Conservation (phyloP, 2,888 invertebrate species). For the Aphidoletes aphidimyza region DNA sequence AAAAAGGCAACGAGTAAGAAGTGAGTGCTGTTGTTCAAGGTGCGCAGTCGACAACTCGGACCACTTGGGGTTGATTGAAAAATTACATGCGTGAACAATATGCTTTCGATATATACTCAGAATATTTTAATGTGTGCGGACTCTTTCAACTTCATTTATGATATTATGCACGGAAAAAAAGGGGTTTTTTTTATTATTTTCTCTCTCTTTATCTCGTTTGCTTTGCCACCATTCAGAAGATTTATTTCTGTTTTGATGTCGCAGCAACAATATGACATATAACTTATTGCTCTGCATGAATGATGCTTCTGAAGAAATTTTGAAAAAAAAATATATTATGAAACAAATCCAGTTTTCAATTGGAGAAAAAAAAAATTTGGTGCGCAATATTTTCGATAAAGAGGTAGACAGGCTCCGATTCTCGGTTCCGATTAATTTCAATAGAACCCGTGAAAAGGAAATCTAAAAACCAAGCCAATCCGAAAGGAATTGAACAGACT, state of each 20-base stretch:
- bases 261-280: slow-evolving; percentile 39
- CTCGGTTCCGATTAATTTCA: not conserved
- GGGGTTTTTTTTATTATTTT: not conserved
- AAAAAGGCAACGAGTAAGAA: too few species aligned
- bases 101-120: not conserved
- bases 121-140: too few species aligned
- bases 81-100: slow-evolving; percentile 49
- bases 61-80: slow-evolving; percentile 51
- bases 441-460: not conserved
- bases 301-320: not conserved
- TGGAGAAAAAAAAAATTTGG: not conserved
- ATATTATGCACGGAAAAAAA: not conserved
- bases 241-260: slow-evolving; percentile 14
- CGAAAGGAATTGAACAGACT: not conserved
- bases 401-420: not conserved
- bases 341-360: slow-evolving; percentile 20
- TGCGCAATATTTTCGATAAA: slow-evolving; percentile 31
- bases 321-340: too few species aligned
- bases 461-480: not conserved
- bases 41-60: slow-evolving; percentile 38
- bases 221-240: too few species aligned
- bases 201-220: not conserved
- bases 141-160: too few species aligned
- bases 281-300: not conserved
- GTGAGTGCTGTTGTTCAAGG: slow-evolving; percentile 22